phyloP scores from a whole-genome alignment of 2,113 vertebrate species.

The Desmodus rotundus region DNA sequence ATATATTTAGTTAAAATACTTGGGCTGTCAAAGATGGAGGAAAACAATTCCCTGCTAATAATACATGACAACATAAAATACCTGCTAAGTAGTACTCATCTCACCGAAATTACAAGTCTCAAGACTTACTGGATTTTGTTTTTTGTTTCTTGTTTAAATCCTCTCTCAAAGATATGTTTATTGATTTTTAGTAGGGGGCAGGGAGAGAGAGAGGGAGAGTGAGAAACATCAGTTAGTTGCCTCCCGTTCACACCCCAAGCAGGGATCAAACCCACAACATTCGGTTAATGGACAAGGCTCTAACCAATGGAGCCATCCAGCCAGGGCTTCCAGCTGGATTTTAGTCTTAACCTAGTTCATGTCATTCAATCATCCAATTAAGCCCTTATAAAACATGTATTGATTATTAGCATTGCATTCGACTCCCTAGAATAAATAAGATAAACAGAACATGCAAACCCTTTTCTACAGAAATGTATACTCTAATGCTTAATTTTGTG shows the following conservation, averaged over 20 bases:
- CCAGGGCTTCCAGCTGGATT: not conserved
- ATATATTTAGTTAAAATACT: constrained; percentile 10
- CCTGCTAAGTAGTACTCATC: not conserved
- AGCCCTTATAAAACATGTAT: not conserved
- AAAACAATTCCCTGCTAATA: constrained; percentile 43
- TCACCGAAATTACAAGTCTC: constrained; percentile 22
- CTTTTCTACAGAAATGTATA: not conserved
- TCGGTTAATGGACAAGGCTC: no score
- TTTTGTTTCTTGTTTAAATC: no score
- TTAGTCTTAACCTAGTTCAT: not conserved
- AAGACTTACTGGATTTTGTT: not conserved
- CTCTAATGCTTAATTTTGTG: not conserved
- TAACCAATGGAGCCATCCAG: no score
- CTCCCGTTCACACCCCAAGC: no score
- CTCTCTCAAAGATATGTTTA: no score
- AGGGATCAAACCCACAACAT: no score
- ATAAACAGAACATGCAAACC: not conserved
- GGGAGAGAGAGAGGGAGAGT: no score
- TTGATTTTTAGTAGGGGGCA: no score
- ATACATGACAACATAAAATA: constrained; percentile 5
- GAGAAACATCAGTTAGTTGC: no score
- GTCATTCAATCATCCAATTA: not conserved
- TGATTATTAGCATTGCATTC: not conserved
- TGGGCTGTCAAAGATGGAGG: not conserved
- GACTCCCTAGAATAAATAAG: not conserved